These are phyloP conservation scores for Tinamus major DNA, from an alignment of 2,797 vertebrate genomes.

Conservation along the genomic window DNA sequence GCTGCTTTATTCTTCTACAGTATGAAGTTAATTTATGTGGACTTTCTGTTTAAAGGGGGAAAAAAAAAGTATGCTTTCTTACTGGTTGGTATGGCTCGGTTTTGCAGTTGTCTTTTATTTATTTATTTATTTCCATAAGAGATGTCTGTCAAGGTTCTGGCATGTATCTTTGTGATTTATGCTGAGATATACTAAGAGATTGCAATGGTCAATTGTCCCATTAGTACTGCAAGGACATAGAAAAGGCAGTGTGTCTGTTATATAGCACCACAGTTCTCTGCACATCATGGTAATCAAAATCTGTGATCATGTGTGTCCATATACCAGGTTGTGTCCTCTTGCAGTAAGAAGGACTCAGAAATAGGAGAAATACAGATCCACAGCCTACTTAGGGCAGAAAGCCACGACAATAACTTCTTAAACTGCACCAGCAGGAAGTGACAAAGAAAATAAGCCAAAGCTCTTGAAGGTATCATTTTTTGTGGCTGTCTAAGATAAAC, in stretches of 20 bases:
- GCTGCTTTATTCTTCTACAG: neutral
- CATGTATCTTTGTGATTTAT: neutral
- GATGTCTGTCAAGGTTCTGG: neutral
- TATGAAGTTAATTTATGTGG: neutral
- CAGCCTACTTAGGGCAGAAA: neutral
- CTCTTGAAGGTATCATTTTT: conserved; percentile 20
- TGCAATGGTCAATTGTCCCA: neutral
- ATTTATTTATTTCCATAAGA: neutral
- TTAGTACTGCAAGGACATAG: neutral
- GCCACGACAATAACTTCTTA: neutral
- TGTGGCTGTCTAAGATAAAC: neutral
- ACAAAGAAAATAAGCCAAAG: conserved; percentile 5
- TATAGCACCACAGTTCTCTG: neutral
- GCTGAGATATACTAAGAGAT: neutral
- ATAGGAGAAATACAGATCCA: neutral
- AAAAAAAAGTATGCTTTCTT: neutral
- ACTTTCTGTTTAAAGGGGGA: neutral
- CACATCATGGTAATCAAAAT: neutral
- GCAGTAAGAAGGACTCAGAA: neutral
- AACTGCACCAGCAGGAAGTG: neutral
- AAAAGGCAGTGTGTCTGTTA: neutral
- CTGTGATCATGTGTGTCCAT: fast-evolving
- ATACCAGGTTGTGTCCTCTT: neutral
- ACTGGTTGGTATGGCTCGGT: neutral
- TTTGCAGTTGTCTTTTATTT: neutral